Percentiles rank a stretch among this genome's conserved stretches.
Conservation (phyloP, 2,113 vertebrate species). For the Oostethus manadensis region DNA sequence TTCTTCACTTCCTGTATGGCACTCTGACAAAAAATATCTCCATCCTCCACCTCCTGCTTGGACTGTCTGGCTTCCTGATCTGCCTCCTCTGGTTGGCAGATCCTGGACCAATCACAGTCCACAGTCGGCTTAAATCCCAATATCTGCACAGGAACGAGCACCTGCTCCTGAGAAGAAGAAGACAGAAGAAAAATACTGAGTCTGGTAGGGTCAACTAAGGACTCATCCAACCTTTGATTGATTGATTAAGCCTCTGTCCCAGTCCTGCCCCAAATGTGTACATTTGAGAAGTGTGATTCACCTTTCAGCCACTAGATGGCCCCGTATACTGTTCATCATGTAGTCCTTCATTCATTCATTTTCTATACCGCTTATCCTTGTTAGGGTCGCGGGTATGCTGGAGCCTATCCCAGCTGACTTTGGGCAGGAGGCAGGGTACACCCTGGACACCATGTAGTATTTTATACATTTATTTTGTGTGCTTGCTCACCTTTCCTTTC, state of each 20-base stretch:
- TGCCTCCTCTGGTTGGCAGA: constrained; percentile 41
- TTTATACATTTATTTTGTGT: not conserved
- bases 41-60: constrained; percentile 46
- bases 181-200: not conserved
- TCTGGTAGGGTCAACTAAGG: too few species aligned
- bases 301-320: constrained; percentile 31
- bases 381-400: too few species aligned
- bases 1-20: constrained; percentile 47
- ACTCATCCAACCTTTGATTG: not conserved
- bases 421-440: too few species aligned
- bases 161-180: constrained; percentile 72
- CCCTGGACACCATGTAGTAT: not conserved
- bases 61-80: constrained; percentile 28
- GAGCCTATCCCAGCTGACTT: too few species aligned
- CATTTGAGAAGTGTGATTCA: not conserved
- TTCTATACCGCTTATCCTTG: too few species aligned
- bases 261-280: not conserved
- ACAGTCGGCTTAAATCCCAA: constrained; percentile 80
- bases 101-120: constrained; percentile 20
- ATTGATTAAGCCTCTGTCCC: too few species aligned
- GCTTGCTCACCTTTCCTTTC: constrained; percentile 53
- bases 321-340: not conserved
- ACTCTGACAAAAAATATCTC: constrained; percentile 27
- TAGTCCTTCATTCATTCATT: not conserved
- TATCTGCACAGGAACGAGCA: constrained; percentile 80